Evolutionary conservation across 2,797 vertebrate species (phyloP).

Genomic region (Epinephelus malabaricus): DNA sequence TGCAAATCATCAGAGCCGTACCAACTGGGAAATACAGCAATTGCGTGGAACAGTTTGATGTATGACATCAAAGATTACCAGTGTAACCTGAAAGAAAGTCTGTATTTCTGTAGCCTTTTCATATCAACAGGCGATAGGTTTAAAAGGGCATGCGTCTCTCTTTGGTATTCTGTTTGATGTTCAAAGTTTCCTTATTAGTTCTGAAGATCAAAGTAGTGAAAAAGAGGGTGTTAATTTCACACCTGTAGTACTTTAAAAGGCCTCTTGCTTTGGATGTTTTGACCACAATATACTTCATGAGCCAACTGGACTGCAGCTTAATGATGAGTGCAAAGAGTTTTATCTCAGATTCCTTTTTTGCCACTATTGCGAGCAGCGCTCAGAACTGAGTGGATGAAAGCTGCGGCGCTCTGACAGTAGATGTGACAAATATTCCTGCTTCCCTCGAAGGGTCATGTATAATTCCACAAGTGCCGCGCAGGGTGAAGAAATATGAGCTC

Average conservation of each 20-base stretch:
- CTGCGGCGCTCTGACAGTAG: slow-evolving; percentile 14
- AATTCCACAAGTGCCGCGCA: slow-evolving; percentile 35
- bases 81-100: slow-evolving; percentile 1
- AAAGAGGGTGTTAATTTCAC: neutral
- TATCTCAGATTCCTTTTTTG: neutral
- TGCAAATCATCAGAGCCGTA: neutral
- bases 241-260: neutral
- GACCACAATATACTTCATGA: neutral
- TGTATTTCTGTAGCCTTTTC: neutral
- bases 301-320: neutral
- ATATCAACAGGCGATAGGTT: neutral
- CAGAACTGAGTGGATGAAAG: neutral
- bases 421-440: slow-evolving; percentile 47
- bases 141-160: neutral
- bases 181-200: slow-evolving; percentile 6
- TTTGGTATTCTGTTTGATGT: slow-evolving; percentile 35
- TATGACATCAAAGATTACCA: slow-evolving; percentile 1
- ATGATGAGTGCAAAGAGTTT: neutral
- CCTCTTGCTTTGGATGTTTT: neutral
- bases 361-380: neutral
- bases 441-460: slow-evolving; percentile 43
- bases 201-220: slow-evolving; percentile 16
- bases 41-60: slow-evolving; percentile 3
- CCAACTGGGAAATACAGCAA: neutral
- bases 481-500: slow-evolving; percentile 44